phyloP scores from a whole-genome alignment of 2,888 invertebrate species.

The Automeris io region DNA sequence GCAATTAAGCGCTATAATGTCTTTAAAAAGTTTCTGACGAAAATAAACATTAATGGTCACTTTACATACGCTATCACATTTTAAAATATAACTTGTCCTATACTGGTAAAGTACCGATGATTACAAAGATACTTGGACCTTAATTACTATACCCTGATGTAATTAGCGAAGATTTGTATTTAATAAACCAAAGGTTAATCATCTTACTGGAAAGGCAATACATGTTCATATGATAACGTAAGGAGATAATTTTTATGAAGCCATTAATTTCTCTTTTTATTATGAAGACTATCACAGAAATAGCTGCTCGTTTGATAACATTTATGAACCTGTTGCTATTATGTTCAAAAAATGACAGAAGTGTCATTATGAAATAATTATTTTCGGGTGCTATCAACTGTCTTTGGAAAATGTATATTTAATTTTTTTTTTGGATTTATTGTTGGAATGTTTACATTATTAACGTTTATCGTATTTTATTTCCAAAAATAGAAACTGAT shows the following conservation, averaged over 20 bases:
- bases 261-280: slow-evolving; percentile 17
- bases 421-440: too few relatives aligned
- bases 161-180: slow-evolving; percentile 47
- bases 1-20: too few relatives aligned
- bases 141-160: slow-evolving; percentile 28
- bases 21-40: too few relatives aligned
- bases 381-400: background rate
- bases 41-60: background rate
- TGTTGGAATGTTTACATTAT: too few relatives aligned
- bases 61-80: slow-evolving; percentile 6
- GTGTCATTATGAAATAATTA: background rate
- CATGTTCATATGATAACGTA: slow-evolving; percentile 21
- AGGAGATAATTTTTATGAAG: slow-evolving; percentile 26
- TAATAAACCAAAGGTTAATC: slow-evolving; percentile 29
- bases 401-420: too few relatives aligned
- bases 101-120: slow-evolving; percentile 13
- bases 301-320: background rate
- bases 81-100: slow-evolving; percentile 20
- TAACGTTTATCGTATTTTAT: too few relatives aligned
- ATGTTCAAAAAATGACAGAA: background rate
- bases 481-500: too few relatives aligned
- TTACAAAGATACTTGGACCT: slow-evolving; percentile 17
- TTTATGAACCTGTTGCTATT: background rate
- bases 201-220: slow-evolving; percentile 26
- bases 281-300: slow-evolving; percentile 1